A percentile compares a stretch with the other conserved stretches of the same genome.
phyloP scores from a whole-genome alignment of 2,888 invertebrate genomes.

The Bedellia somnulentella region DNA sequence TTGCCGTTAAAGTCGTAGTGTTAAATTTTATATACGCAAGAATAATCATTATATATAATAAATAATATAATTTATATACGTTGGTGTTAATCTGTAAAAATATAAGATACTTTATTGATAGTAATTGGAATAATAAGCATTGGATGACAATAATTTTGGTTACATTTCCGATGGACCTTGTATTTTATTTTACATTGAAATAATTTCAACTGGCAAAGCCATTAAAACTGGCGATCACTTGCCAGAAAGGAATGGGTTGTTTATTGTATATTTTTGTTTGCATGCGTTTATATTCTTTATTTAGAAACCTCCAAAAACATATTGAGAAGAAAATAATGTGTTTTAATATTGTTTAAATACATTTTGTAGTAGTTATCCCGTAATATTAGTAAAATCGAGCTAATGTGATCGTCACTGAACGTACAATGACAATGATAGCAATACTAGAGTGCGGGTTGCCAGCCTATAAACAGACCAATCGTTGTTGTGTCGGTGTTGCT shows the following conservation, averaged over 20 bases:
- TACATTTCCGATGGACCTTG: slow-evolving; percentile 34
- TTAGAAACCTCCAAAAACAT: no score
- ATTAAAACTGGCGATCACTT: no score
- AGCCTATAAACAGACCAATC: slow-evolving; percentile 45
- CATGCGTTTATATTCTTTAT: no score
- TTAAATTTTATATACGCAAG: slow-evolving; percentile 32
- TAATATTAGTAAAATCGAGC: no score
- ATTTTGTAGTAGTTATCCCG: no score
- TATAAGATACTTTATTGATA: slow-evolving; percentile 33
- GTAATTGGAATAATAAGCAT: slow-evolving; percentile 48
- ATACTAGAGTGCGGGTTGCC: slow-evolving; percentile 33
- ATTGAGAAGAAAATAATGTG: no score
- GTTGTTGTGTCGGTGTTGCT: slow-evolving; percentile 50
- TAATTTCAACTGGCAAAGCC: no score
- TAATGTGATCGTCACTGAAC: slow-evolving; percentile 6
- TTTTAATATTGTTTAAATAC: no score
- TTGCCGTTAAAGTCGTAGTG: no score
- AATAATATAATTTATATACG: slow-evolving; percentile 16
- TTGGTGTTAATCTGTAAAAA: slow-evolving; percentile 40
- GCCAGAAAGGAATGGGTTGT: no score
- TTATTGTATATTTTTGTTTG: no score
- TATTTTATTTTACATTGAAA: no score
- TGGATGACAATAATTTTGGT: slow-evolving; percentile 60
- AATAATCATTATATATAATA: slow-evolving; percentile 15
- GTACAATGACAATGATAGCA: slow-evolving; percentile 26